These are phyloP conservation scores for Parasteatoda lunata DNA, from an alignment of 2,888 invertebrate species.

Conservation along the genomic window DNA sequence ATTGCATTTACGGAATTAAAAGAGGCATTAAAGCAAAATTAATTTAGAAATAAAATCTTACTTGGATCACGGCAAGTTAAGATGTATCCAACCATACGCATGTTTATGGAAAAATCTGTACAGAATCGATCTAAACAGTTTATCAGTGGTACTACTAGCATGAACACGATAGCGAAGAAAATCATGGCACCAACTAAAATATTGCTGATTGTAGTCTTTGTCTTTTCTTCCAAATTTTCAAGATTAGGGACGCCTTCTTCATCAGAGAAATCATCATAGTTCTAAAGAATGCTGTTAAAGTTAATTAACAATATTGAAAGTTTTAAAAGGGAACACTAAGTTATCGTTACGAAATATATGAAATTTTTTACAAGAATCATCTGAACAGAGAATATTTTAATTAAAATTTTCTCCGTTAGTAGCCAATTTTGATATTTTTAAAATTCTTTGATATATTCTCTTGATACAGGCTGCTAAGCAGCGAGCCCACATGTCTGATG, in stretches of 20 bases:
- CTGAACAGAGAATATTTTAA: too few relatives aligned
- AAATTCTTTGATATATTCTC: too few relatives aligned
- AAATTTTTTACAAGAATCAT: too few relatives aligned
- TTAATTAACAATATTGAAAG: too few relatives aligned
- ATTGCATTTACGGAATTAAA: too few relatives aligned
- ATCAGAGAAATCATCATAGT: conserved; percentile 36
- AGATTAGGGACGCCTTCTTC: conserved; percentile 24
- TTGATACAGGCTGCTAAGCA: too few relatives aligned
- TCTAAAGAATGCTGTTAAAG: conserved; percentile 1
- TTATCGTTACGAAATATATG: too few relatives aligned
- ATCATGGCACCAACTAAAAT: conserved; percentile 31
- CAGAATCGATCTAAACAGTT: not conserved
- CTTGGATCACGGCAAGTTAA: not conserved
- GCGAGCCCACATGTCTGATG: too few relatives aligned
- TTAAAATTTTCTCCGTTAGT: too few relatives aligned
- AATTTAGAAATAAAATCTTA: not conserved
- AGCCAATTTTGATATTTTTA: too few relatives aligned
- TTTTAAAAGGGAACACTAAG: too few relatives aligned
- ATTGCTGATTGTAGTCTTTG: conserved; percentile 15
- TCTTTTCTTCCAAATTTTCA: conserved; percentile 36
- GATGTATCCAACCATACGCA: not conserved
- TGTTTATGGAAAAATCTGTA: not conserved
- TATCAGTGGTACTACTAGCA: not conserved
- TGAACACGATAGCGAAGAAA: conserved; percentile 16
- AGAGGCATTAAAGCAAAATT: not conserved